Evolutionary conservation across 2,797 vertebrate species (phyloP).

Genomic region (Sitta carolinensis): DNA sequence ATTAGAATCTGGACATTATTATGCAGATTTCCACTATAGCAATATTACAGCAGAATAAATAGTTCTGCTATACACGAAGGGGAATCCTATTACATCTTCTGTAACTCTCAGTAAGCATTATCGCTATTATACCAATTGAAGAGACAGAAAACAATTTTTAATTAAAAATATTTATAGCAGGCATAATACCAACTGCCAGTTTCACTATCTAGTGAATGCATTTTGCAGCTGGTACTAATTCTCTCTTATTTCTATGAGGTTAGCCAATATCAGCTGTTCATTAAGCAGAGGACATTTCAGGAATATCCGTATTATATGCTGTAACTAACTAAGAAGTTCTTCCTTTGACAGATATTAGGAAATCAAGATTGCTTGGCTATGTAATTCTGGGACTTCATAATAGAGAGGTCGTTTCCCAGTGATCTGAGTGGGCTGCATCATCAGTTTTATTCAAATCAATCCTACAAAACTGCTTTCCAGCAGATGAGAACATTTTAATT

Average conservation of each 20-base stretch:
- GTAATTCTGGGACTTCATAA: constrained; percentile 55
- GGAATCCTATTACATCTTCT: constrained; percentile 54
- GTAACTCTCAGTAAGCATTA: constrained; percentile 58
- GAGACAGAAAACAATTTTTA: constrained; percentile 76
- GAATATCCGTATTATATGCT: constrained; percentile 55
- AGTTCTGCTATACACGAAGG: constrained; percentile 42
- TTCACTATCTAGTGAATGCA: constrained; percentile 65
- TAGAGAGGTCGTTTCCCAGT: constrained; percentile 50
- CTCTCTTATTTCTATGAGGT: constrained; percentile 71
- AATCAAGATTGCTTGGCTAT: constrained; percentile 56
- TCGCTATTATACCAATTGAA: constrained; percentile 66
- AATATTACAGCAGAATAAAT: constrained; percentile 57
- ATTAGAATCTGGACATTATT: constrained; percentile 11
- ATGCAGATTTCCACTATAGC: constrained; percentile 37
- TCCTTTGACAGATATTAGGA: constrained; percentile 52
- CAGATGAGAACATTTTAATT: constrained; percentile 61
- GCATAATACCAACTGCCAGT: constrained; percentile 72
- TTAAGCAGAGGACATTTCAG: constrained; percentile 70
- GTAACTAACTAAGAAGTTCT: constrained; percentile 51
- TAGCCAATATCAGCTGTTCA: constrained; percentile 77
- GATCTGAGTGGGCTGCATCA: constrained; percentile 36
- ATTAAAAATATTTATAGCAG: constrained; percentile 80
- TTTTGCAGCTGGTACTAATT: constrained; percentile 75
- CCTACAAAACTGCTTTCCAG: constrained; percentile 43
- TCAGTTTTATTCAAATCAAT: constrained; percentile 58